A percentile compares a stretch with the other conserved stretches of the same genome.
Conservation (phyloP, 2,113 vertebrate species). For the Hippocampus comes region DNA sequence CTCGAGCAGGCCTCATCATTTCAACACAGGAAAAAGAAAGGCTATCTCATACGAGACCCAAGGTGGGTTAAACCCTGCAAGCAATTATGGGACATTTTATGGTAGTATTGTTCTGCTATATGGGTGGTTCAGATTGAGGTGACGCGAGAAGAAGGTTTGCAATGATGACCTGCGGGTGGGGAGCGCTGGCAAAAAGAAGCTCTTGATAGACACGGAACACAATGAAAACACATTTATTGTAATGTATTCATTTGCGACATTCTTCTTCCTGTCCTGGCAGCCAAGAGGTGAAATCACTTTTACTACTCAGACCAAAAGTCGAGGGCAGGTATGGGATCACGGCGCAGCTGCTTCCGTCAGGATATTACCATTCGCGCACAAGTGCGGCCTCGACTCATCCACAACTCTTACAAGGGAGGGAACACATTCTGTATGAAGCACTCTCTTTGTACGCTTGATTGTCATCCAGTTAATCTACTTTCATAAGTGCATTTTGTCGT, state of each 20-base stretch:
- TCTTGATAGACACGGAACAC: neutral
- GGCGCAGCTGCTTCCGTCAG: constrained; percentile 63
- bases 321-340: constrained; percentile 53
- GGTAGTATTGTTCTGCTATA: constrained; percentile 38
- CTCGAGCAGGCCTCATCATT: constrained; percentile 19
- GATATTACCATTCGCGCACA: constrained; percentile 13
- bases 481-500: constrained; percentile 37
- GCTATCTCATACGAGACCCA: constrained; percentile 38
- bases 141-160: neutral
- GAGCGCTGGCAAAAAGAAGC: neutral
- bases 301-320: constrained; percentile 47
- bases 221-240: neutral
- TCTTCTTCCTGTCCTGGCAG: constrained; percentile 34
- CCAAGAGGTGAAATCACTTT: constrained; percentile 33
- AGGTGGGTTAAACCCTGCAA: constrained; percentile 17
- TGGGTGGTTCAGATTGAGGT: constrained; percentile 46
- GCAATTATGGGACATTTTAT: constrained; percentile 19
- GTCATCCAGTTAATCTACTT: constrained; percentile 26
- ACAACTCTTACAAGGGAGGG: neutral
- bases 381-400: constrained; percentile 2
- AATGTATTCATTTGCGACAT: neutral
- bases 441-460: neutral
- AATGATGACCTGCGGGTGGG: neutral
- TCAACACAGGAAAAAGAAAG: constrained; percentile 50
- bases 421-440: neutral